A percentile compares a stretch with the other conserved stretches of the same genome.
phyloP scores from a whole-genome alignment of 2,888 invertebrate genomes.

The Leptinotarsa juncta region DNA sequence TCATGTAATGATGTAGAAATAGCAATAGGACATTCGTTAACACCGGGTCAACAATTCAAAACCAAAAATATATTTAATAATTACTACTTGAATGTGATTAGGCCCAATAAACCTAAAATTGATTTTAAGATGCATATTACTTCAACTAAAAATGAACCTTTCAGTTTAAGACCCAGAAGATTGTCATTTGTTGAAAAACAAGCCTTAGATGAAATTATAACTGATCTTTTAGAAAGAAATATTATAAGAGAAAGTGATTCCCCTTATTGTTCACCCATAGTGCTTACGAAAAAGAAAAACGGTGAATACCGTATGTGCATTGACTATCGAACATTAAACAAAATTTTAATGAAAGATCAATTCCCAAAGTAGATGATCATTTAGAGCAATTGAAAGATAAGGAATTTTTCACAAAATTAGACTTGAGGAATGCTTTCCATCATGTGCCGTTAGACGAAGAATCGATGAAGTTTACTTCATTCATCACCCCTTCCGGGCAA shows the following conservation, averaged over 20 bases:
- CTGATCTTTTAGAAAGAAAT: constrained; percentile 37
- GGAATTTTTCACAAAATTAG: constrained; percentile 51
- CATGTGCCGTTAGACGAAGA: constrained; percentile 50
- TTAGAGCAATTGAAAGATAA: constrained; percentile 50
- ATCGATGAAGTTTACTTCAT: constrained; percentile 53
- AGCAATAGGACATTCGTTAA: constrained; percentile 5
- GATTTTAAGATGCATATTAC: constrained; percentile 46
- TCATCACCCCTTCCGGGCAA: constrained; percentile 53
- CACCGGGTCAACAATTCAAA: constrained; percentile 11
- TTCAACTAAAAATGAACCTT: constrained; percentile 37
- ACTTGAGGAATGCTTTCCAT: constrained; percentile 55
- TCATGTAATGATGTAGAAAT: background rate
- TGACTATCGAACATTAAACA: constrained; percentile 52
- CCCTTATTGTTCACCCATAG: constrained; percentile 50
- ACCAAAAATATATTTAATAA: constrained; percentile 20
- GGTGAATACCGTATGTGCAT: constrained; percentile 52
- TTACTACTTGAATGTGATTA: constrained; percentile 19
- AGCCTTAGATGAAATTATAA: constrained; percentile 38
- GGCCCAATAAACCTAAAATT: constrained; percentile 33
- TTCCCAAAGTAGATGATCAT: constrained; percentile 54
- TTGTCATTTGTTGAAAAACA: constrained; percentile 45
- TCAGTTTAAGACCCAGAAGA: constrained; percentile 38
- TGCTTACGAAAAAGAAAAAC: constrained; percentile 50
- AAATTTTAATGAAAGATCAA: constrained; percentile 47
- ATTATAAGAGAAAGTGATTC: constrained; percentile 50